phyloP scores from a whole-genome alignment of 2,797 vertebrate genomes.

The Psittacula echo region DNA sequence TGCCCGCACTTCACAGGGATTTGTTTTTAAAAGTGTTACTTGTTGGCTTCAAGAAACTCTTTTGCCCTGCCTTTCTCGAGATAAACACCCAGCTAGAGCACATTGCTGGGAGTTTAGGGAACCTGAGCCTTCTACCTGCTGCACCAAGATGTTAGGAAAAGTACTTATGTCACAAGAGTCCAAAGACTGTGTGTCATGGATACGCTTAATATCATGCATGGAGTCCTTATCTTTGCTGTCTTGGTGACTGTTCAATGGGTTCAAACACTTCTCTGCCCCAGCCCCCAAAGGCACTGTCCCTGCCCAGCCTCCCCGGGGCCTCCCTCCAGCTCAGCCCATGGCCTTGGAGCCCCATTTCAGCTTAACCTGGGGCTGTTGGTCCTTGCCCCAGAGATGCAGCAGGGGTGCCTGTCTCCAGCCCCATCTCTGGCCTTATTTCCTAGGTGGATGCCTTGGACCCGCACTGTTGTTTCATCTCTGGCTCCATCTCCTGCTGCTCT shows the following conservation, averaged over 20 bases:
- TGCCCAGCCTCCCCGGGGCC: not conserved
- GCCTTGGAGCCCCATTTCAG: not conserved
- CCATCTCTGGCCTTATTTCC: not conserved
- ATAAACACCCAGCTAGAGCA: not conserved
- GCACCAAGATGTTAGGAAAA: not conserved
- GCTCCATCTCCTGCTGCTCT: not conserved
- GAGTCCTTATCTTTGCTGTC: not conserved
- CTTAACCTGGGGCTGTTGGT: not conserved
- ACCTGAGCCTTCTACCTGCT: not conserved
- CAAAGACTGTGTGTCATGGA: not conserved
- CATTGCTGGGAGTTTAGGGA: not conserved
- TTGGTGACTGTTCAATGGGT: not conserved
- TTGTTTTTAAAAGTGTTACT: not conserved
- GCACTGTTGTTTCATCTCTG: rapidly evolving
- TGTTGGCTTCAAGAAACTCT: not conserved
- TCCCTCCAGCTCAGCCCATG: not conserved
- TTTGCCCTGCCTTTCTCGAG: not conserved
- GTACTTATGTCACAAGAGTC: not conserved
- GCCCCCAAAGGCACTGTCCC: not conserved
- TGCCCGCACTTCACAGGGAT: not conserved
- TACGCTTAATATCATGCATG: not conserved
- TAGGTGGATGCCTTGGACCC: not conserved
- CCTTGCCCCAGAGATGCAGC: not conserved
- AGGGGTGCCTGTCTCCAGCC: not conserved
- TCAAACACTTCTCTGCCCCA: not conserved